phyloP scores from a whole-genome alignment of 2,797 vertebrate genomes.

The Cyprinella venusta region DNA sequence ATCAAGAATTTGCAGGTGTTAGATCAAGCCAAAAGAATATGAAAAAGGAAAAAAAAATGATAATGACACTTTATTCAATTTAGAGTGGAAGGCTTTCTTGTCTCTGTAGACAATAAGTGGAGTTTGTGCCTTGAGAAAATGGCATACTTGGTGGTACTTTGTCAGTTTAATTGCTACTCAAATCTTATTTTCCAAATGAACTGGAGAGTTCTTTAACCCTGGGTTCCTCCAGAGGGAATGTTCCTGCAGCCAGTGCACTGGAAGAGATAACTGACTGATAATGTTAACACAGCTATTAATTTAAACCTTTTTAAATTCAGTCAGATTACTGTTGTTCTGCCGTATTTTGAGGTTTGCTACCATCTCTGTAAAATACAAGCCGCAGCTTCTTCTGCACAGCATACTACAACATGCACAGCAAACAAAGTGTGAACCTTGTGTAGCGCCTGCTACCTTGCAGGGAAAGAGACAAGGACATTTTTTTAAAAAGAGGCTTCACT shows the following conservation, averaged over 20 bases:
- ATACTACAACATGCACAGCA: too few relatives aligned
- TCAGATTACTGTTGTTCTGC: neutral
- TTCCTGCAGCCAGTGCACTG: neutral
- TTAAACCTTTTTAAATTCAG: neutral
- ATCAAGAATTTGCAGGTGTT: neutral
- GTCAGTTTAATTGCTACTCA: neutral
- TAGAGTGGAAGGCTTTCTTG: neutral
- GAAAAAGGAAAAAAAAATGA: neutral
- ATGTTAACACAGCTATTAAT: neutral
- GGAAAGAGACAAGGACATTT: too few relatives aligned
- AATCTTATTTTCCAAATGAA: neutral
- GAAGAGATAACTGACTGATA: neutral
- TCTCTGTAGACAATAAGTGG: neutral
- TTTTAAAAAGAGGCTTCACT: too few relatives aligned
- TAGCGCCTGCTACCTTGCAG: too few relatives aligned
- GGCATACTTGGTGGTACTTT: constrained; percentile 5
- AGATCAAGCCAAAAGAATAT: neutral
- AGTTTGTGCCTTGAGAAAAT: neutral
- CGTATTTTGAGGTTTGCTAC: neutral
- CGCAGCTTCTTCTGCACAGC: too few relatives aligned
- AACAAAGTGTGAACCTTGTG: too few relatives aligned
- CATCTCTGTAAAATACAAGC: neutral
- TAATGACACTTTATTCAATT: neutral
- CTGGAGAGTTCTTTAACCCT: neutral
- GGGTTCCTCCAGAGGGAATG: neutral